Conservation (phyloP, 2,113 vertebrate species). For the Panthera leo region DNA sequence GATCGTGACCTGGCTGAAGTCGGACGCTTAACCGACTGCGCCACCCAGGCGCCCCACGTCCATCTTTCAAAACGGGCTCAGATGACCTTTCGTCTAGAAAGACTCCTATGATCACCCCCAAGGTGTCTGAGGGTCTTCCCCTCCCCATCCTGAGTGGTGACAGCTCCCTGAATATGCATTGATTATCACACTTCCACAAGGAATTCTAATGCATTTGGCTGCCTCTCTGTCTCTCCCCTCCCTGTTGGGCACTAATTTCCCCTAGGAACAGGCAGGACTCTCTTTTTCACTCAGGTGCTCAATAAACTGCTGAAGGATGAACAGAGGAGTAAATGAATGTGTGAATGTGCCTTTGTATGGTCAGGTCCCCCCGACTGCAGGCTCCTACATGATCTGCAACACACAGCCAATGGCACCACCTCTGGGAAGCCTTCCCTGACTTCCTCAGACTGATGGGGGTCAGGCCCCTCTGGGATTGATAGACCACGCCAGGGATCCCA, state of each 20-base stretch:
- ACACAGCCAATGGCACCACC: not conserved
- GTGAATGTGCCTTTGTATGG: not conserved
- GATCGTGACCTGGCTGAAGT: too few relatives aligned
- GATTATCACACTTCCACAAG: accelerated
- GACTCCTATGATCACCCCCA: accelerated
- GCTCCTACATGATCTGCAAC: not conserved
- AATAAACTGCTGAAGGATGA: not conserved
- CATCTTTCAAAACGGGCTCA: not conserved
- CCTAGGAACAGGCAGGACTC: not conserved
- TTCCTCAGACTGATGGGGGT: not conserved
- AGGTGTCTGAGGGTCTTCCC: not conserved
- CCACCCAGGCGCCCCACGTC: too few relatives aligned
- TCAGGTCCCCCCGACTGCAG: too few relatives aligned
- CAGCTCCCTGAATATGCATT: not conserved
- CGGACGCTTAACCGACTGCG: too few relatives aligned
- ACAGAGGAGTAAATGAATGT: too few relatives aligned
- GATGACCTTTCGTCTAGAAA: not conserved
- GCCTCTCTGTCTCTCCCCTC: not conserved
- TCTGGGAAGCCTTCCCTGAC: not conserved
- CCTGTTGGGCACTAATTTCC: not conserved
- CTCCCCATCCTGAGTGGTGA: accelerated
- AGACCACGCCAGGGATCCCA: not conserved
- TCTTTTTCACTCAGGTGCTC: not conserved
- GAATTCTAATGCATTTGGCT: not conserved
- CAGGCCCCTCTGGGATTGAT: not conserved